These are phyloP conservation scores for Drosophila subpulchrella DNA, from an alignment of 1,140 invertebrate species.

Conservation along the genomic window DNA sequence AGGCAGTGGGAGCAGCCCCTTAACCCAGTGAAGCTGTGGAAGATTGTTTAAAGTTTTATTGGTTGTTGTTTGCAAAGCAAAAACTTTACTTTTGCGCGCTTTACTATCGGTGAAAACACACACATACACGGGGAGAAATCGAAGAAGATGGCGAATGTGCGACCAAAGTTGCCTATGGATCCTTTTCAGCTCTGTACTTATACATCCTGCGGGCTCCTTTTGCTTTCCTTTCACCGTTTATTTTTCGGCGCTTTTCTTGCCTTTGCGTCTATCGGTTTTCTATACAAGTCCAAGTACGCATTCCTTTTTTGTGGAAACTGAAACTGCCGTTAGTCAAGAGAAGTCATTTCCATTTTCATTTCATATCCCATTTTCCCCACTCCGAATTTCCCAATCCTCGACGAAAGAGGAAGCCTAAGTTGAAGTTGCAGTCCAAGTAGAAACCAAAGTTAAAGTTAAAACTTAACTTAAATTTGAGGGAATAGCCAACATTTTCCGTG, in stretches of 20 bases:
- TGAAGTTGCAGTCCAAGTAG: constrained; percentile 34
- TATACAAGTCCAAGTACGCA: constrained; percentile 10
- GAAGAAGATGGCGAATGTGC: constrained; percentile 26
- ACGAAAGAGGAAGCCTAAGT: constrained; percentile 44
- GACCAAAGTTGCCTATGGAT: constrained; percentile 63
- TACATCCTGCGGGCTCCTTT: constrained; percentile 49
- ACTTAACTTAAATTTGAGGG: constrained; percentile 8
- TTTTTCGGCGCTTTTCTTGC: constrained; percentile 9
- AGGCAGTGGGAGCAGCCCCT: constrained; percentile 14
- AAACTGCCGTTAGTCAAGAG: constrained; percentile 69
- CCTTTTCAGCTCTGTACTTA: constrained; percentile 16
- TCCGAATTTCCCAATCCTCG: constrained; percentile 12
- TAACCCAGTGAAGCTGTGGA: constrained; percentile 66
- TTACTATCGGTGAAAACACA: constrained; percentile 60
- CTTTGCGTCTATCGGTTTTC: constrained; percentile 8
- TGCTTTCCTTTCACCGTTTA: constrained; percentile 48
- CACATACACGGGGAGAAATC: constrained; percentile 17
- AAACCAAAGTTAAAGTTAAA: constrained; percentile 23
- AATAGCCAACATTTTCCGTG: constrained; percentile 17
- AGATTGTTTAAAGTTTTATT: constrained; percentile 83
- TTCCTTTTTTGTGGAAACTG: constrained; percentile 50
- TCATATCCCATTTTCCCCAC: constrained; percentile 9
- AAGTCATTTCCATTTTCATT: constrained; percentile 41
- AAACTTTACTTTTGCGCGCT: constrained; percentile 79
- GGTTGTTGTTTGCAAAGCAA: constrained; percentile 83